Evolutionary conservation across 2,113 vertebrate genomes (phyloP), one percentile per base, ranked within the genome.

Genomic region (Periophthalmus modestus): DNA sequence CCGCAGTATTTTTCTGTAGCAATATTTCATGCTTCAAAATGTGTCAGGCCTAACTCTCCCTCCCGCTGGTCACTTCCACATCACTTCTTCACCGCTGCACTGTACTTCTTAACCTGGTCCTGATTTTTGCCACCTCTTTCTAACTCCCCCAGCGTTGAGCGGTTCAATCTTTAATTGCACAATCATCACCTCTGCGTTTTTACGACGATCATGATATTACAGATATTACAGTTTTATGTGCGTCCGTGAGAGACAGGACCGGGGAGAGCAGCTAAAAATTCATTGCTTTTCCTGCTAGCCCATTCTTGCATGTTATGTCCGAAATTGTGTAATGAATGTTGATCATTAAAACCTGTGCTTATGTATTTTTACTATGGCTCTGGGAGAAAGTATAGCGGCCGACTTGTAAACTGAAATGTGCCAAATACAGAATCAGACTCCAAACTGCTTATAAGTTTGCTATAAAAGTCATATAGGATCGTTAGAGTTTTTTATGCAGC

Each of bases 161-260:
- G 65, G 84, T 80, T 85, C 68, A 34, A 33, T 72, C 91, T 89
- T 88, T 89, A 89, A 90, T 89, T 87, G 77, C 80, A 80, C 77
- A 66, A 80, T 88, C 71, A 88, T 82, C 80, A 78, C 79, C 48
- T 80, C 77, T 28, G 76, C 79, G 58, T 73, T 79, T 80, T 74
- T 79, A 77, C 73, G 66, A 78, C 58, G 58, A 46, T 82, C 80
- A 77, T 80, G 48, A 19, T 43, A 65, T 65, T 39, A 65, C 13
- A 7, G 62, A 77, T 65, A 75, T 79, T 69, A 46, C 36, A 68
- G 74, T 72, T 83, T 85, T 80, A 77, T 71, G 47, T 73, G 72
- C 24, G 5, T 0, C 21, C 63, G 18, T 18, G 33, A 77, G 68
- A 28, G 58, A 39, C 7, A 52, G 67, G 50, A 67, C 69, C 34